Percentiles rank a stretch among this genome's conserved stretches.
These are phyloP conservation scores for Oxygymnocypris stewartii DNA, from an alignment of 2,113 vertebrate species.

Conservation along the genomic window DNA sequence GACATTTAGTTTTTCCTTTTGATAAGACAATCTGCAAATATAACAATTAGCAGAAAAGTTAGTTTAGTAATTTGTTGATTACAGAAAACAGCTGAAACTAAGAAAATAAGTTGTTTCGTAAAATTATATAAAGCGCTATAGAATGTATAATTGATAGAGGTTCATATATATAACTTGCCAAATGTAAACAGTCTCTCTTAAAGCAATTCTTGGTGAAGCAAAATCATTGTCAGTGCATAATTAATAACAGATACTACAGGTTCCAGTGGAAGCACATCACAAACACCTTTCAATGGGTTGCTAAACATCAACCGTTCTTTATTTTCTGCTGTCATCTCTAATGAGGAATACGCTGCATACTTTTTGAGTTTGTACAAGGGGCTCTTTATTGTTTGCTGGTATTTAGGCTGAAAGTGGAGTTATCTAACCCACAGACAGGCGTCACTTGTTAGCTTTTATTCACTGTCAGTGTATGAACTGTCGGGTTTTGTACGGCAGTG, in stretches of 20 bases:
- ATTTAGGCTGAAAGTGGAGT: constrained; percentile 31
- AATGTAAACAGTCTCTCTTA: not conserved
- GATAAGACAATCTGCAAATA: not conserved
- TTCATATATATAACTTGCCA: not conserved
- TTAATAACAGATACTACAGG: not conserved
- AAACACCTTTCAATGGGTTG: not conserved
- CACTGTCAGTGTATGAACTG: not conserved
- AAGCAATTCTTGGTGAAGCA: not conserved
- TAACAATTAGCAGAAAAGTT: not conserved
- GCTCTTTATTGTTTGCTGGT: constrained; percentile 19
- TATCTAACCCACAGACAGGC: constrained; percentile 8
- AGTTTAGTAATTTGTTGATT: not conserved
- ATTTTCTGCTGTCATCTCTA: constrained; percentile 7
- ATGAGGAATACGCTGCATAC: constrained; percentile 19
- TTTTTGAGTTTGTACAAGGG: constrained; percentile 4
- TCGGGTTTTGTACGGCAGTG: not conserved
- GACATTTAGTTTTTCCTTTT: not conserved
- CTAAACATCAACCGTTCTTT: not conserved
- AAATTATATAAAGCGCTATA: not conserved
- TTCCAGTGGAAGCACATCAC: not conserved
- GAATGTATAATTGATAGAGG: not conserved
- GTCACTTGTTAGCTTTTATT: not conserved
- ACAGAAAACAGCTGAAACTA: not conserved
- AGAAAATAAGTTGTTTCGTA: not conserved
- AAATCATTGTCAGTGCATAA: not conserved